Percentiles rank a stretch among this genome's conserved stretches.
Conservation (phyloP, 2,888 invertebrate genomes). For the Stenolophus ochropezus region DNA sequence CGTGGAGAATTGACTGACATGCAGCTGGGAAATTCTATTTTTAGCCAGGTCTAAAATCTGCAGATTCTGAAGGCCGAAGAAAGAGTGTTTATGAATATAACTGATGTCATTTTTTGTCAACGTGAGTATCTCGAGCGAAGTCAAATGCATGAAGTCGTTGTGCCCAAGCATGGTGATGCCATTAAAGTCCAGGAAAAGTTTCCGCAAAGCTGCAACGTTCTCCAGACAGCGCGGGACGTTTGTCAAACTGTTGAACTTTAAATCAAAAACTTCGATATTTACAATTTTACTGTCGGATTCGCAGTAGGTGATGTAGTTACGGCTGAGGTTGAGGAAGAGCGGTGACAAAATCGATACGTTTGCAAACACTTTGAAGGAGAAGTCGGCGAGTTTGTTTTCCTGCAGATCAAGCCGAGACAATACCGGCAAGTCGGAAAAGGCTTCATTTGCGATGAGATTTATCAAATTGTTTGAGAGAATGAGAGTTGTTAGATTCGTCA, state of each 20-base stretch:
- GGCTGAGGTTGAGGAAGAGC: slow-evolving; percentile 85
- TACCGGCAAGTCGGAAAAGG: slow-evolving; percentile 85
- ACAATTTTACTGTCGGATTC: slow-evolving; percentile 74
- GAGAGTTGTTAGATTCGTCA: slow-evolving; percentile 86
- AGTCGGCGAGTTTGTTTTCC: slow-evolving; percentile 82
- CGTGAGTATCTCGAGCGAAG: slow-evolving; percentile 83
- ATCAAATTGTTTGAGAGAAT: slow-evolving; percentile 90
- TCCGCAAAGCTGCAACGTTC: slow-evolving; percentile 79
- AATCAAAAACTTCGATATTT: slow-evolving; percentile 82
- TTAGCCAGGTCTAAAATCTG: slow-evolving; percentile 87
- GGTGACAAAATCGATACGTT: slow-evolving; percentile 81
- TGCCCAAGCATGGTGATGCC: slow-evolving; percentile 81
- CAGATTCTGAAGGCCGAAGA: slow-evolving; percentile 83
- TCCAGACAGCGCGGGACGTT: slow-evolving; percentile 82
- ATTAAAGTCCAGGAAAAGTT: slow-evolving; percentile 85
- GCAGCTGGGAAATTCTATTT: slow-evolving; percentile 85
- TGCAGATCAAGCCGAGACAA: slow-evolving; percentile 88
- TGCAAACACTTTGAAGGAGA: slow-evolving; percentile 81
- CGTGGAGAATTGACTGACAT: slow-evolving; percentile 87
- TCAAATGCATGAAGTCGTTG: slow-evolving; percentile 84
- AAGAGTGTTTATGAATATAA: slow-evolving; percentile 83
- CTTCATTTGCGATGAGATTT: slow-evolving; percentile 81
- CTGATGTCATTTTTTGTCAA: slow-evolving; percentile 85
- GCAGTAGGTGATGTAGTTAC: slow-evolving; percentile 77
- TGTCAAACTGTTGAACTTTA: slow-evolving; percentile 81